These are phyloP conservation scores for Troides helena DNA, from an alignment of 2,888 invertebrate species.

Conservation along the genomic window DNA sequence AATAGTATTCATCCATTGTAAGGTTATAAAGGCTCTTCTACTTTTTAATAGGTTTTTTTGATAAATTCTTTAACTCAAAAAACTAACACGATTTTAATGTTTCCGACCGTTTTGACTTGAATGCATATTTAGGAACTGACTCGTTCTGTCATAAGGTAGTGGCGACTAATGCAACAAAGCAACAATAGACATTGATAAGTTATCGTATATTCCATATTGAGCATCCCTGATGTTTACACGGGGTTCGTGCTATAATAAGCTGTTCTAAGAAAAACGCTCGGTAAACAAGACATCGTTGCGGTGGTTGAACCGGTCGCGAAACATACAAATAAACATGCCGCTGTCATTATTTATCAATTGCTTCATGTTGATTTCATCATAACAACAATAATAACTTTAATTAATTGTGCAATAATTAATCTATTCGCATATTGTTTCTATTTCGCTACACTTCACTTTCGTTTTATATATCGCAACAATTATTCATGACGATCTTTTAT, in stretches of 20 bases:
- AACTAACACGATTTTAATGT: background rate
- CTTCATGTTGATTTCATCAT: slow-evolving; percentile 2
- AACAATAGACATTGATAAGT: slow-evolving; percentile 24
- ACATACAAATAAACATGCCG: slow-evolving; percentile 35
- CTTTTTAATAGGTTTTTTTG: too few relatives aligned
- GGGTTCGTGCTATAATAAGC: slow-evolving; percentile 43
- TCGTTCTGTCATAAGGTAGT: slow-evolving; percentile 1
- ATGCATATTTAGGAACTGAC: background rate
- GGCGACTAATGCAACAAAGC: slow-evolving; percentile 13
- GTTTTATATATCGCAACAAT: too few relatives aligned
- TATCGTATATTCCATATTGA: slow-evolving; percentile 29
- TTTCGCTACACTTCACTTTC: too few relatives aligned
- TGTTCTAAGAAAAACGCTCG: slow-evolving; percentile 43
- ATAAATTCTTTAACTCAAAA: too few relatives aligned
- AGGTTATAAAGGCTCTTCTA: too few relatives aligned
- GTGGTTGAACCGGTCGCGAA: slow-evolving; percentile 37
- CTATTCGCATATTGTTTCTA: too few relatives aligned
- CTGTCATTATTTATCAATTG: slow-evolving; percentile 23
- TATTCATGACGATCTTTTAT: too few relatives aligned
- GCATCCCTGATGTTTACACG: slow-evolving; percentile 40
- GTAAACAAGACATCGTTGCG: slow-evolving; percentile 38
- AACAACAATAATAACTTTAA: background rate
- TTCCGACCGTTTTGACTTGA: background rate
- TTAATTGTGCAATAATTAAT: background rate
- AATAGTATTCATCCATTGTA: too few relatives aligned